Conservation (phyloP, 1,140 invertebrate genomes). For the Potamilus streckersoni region DNA sequence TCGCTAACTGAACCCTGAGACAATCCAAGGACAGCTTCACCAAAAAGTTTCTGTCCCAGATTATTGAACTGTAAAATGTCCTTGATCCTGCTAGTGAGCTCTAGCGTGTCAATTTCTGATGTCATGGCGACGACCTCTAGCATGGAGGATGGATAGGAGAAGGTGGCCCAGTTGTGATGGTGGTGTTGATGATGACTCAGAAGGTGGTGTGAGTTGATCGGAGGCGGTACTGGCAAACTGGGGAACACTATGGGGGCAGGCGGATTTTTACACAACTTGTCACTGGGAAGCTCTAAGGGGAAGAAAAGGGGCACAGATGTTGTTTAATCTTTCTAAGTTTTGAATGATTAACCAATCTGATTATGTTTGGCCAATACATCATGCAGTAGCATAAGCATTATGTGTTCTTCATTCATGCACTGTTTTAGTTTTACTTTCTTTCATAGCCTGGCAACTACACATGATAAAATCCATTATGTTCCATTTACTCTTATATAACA, state of each 20-base stretch:
- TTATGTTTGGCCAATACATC: too few relatives aligned
- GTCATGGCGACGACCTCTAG: slow-evolving; percentile 94
- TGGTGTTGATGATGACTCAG: slow-evolving; percentile 36
- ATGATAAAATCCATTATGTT: too few relatives aligned
- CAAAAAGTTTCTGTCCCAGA: slow-evolving; percentile 98
- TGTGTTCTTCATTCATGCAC: too few relatives aligned
- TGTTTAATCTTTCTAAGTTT: too few relatives aligned
- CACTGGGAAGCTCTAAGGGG: slow-evolving; percentile 30
- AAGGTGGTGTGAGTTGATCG: slow-evolving; percentile 42
- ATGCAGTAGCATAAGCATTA: too few relatives aligned
- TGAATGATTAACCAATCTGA: too few relatives aligned
- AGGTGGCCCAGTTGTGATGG: slow-evolving; percentile 50
- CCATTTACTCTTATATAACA: too few relatives aligned
- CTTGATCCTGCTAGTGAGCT: slow-evolving; percentile 96
- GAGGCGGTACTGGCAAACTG: slow-evolving; percentile 34
- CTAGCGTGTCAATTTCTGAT: slow-evolving; percentile 95
- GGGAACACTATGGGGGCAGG: slow-evolving; percentile 28
- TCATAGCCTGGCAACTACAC: too few relatives aligned
- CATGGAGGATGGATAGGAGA: slow-evolving; percentile 61
- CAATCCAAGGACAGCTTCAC: slow-evolving; percentile 94
- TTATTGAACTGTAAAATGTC: slow-evolving; percentile 96
- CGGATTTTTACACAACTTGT: slow-evolving; percentile 20
- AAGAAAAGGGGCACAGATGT: slow-evolving; percentile 4
- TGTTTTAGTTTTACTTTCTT: too few relatives aligned
- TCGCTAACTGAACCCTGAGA: slow-evolving; percentile 98